A percentile compares a stretch with the other conserved stretches of the same genome.
Evolutionary conservation across 2,888 invertebrate genomes (phyloP).

Genomic region (Tuta absoluta): DNA sequence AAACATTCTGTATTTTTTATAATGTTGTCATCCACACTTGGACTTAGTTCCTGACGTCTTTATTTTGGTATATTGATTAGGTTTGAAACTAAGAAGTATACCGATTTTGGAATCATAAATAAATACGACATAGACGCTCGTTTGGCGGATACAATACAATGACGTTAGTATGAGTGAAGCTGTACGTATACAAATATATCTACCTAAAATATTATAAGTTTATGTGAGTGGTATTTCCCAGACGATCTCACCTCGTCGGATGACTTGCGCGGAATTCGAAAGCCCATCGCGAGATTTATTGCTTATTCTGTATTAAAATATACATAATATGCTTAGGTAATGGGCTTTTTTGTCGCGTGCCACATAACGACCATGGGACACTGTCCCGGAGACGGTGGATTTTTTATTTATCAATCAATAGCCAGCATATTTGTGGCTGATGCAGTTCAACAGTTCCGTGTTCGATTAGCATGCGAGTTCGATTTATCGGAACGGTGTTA

Average conservation of each 20-base stretch:
- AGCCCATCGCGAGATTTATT: conserved; percentile 80
- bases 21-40: background rate
- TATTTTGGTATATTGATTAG: conserved; percentile 13
- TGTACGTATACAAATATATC: conserved; percentile 43
- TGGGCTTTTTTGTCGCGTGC: conserved; percentile 78
- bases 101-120: conserved; percentile 37
- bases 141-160: conserved; percentile 44
- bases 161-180: conserved; percentile 59
- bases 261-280: conserved; percentile 80
- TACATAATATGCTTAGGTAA: conserved; percentile 78
- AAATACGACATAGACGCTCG: conserved; percentile 53
- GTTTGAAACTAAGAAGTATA: no score
- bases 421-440: conserved; percentile 39
- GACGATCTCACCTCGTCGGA: conserved; percentile 77
- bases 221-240: conserved; percentile 74
- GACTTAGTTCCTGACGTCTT: background rate
- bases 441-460: conserved; percentile 27
- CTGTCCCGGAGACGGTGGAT: conserved; percentile 55
- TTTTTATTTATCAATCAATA: conserved; percentile 64
- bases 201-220: conserved; percentile 33
- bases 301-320: conserved; percentile 80
- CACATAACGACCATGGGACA: conserved; percentile 62
- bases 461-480: conserved; percentile 39
- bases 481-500: conserved; percentile 42
- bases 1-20: background rate